These are phyloP conservation scores for Luidia sarsii DNA, from an alignment of 53 echinoderm and acorn worm species.

Conservation along the genomic window DNA sequence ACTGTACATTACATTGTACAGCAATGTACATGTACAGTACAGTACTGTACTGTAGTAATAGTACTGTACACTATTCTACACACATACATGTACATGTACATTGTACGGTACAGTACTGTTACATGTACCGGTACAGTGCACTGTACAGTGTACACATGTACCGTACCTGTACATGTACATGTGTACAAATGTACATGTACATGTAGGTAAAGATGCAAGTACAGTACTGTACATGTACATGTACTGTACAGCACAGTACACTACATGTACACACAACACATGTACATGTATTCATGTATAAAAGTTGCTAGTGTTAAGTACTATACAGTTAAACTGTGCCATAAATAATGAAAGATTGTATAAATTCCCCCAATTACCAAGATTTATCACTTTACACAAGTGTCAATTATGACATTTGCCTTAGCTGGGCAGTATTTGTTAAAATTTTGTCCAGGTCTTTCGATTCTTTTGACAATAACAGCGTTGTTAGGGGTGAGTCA, in stretches of 20 bases:
- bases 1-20: too few relatives aligned
- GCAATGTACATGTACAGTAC: too few relatives aligned
- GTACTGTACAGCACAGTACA: too few relatives aligned
- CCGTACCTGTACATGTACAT: neutral
- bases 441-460: neutral
- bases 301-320: too few relatives aligned
- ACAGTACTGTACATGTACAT: neutral
- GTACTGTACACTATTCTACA: too few relatives aligned
- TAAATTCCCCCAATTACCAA: neutral
- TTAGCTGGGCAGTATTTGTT: too few relatives aligned
- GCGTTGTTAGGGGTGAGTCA: slow-evolving; percentile 14
- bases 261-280: neutral
- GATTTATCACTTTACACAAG: neutral
- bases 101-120: neutral
- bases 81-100: too few relatives aligned
- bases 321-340: too few relatives aligned
- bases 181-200: neutral
- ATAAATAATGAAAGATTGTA: too few relatives aligned
- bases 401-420: too few relatives aligned
- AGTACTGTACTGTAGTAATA: too few relatives aligned
- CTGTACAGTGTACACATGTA: neutral
- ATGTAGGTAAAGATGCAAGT: neutral
- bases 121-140: neutral
- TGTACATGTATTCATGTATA: too few relatives aligned
- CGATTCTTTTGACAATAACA: neutral